These are phyloP conservation scores for Tenebrio molitor DNA, from an alignment of 1,140 invertebrate genomes.

Conservation along the genomic window DNA sequence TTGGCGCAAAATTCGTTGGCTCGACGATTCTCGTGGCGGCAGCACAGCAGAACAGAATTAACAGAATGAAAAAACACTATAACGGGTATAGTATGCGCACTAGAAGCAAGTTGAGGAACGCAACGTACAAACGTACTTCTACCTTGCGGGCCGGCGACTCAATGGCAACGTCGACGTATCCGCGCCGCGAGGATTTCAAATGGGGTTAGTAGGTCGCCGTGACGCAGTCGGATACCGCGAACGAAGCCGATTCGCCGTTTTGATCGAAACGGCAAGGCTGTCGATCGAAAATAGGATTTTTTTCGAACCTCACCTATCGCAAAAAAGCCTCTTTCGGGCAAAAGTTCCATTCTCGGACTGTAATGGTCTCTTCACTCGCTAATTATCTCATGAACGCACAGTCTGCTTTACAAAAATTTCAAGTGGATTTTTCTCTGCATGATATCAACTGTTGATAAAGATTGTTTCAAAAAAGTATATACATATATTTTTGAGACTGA, in stretches of 20 bases:
- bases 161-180: constrained; percentile 59
- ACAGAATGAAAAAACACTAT: not conserved
- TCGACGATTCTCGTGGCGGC: not conserved
- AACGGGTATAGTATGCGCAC: constrained; percentile 7
- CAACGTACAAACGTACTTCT: constrained; percentile 12
- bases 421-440: no score
- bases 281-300: constrained; percentile 55
- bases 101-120: not conserved
- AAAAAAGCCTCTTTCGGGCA: not conserved
- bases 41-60: not conserved
- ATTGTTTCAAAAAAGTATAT: no score
- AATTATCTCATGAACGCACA: no score
- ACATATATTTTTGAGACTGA: no score
- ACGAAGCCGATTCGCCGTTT: constrained; percentile 58
- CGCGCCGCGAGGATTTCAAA: constrained; percentile 62
- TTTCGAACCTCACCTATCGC: constrained; percentile 20
- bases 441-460: no score
- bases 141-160: constrained; percentile 59
- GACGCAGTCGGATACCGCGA: constrained; percentile 61
- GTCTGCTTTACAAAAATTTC: no score
- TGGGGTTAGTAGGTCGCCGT: constrained; percentile 65
- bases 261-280: constrained; percentile 55
- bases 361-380: no score
- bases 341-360: no score
- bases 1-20: not conserved